phyloP scores from a whole-genome alignment of 1,140 invertebrate genomes.

The Drosophila takahashii region DNA sequence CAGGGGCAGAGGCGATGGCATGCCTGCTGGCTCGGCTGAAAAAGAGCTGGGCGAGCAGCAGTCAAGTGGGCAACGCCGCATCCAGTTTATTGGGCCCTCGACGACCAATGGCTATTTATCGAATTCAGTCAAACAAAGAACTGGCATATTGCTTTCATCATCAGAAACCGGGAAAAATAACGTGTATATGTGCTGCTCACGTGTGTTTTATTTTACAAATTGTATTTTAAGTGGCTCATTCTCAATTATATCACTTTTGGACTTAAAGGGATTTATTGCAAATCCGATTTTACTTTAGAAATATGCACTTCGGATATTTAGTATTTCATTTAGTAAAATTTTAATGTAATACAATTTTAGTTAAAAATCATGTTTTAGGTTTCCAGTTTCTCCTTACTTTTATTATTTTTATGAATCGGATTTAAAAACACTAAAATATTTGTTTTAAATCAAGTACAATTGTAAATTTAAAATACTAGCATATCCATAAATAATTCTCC shows the following conservation, averaged over 20 bases:
- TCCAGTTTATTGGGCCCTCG: slow-evolving; percentile 41
- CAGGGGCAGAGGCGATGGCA: not conserved
- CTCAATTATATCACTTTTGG: slow-evolving; percentile 5
- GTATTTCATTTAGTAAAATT: too few species aligned
- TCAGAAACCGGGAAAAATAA: slow-evolving; percentile 14
- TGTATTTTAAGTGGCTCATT: slow-evolving; percentile 23
- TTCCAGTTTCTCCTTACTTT: too few species aligned
- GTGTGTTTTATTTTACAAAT: slow-evolving; percentile 24
- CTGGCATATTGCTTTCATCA: slow-evolving; percentile 41
- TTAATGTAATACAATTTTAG: too few species aligned
- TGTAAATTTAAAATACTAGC: too few species aligned
- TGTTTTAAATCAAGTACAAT: too few species aligned
- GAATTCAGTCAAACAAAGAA: slow-evolving; percentile 34
- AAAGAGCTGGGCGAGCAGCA: slow-evolving; percentile 46
- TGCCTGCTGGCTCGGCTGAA: slow-evolving; percentile 19
- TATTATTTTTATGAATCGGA: too few species aligned
- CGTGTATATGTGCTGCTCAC: slow-evolving; percentile 2
- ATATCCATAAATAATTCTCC: too few species aligned
- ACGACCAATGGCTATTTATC: slow-evolving; percentile 42
- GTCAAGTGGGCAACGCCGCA: slow-evolving; percentile 34
- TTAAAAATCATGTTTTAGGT: too few species aligned
- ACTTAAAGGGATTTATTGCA: not conserved
- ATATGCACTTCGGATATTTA: too few species aligned
- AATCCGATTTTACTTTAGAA: too few species aligned
- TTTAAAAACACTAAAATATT: too few species aligned